Evolutionary conservation across 1,140 invertebrate genomes (phyloP).

Genomic region (Drosophila pruinosa): DNA sequence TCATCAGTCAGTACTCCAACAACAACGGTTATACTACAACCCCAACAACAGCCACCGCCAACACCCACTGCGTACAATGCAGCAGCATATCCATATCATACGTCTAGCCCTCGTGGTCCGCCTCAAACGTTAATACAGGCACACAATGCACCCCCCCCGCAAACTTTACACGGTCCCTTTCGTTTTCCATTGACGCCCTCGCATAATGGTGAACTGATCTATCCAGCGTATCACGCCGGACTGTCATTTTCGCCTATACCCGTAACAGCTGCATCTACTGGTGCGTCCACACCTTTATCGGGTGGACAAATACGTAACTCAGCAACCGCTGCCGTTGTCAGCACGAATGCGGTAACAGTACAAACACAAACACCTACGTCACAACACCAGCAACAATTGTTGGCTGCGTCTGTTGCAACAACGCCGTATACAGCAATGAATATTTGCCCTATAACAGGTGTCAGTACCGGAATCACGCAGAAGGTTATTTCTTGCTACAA

Average conservation of each 20-base stretch:
- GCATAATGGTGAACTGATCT: constrained; percentile 80
- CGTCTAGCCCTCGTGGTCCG: constrained; percentile 73
- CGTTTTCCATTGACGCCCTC: constrained; percentile 80
- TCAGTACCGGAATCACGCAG: constrained; percentile 40
- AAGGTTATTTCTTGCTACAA: constrained; percentile 87
- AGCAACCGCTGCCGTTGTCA: constrained; percentile 49
- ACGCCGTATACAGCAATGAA: constrained; percentile 50
- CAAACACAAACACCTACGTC: constrained; percentile 78
- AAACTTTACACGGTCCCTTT: constrained; percentile 82
- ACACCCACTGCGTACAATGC: constrained; percentile 58
- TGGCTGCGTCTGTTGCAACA: constrained; percentile 40
- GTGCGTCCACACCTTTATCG: constrained; percentile 79
- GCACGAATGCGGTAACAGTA: constrained; percentile 60
- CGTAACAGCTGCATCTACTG: constrained; percentile 82
- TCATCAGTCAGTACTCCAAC: constrained; percentile 60
- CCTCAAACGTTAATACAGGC: constrained; percentile 76
- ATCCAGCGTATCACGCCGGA: constrained; percentile 83
- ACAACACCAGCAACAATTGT: constrained; percentile 32
- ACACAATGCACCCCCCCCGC: constrained; percentile 81
- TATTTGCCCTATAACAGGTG: constrained; percentile 65
- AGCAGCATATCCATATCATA: constrained; percentile 77
- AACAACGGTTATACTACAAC: constrained; percentile 52
- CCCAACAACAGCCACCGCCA: constrained; percentile 44
- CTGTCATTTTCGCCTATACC: constrained; percentile 53
- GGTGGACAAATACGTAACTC: constrained; percentile 83